Evolutionary conservation across 2,888 invertebrate species (phyloP).

Genomic region (Ptychoptera albimana): DNA sequence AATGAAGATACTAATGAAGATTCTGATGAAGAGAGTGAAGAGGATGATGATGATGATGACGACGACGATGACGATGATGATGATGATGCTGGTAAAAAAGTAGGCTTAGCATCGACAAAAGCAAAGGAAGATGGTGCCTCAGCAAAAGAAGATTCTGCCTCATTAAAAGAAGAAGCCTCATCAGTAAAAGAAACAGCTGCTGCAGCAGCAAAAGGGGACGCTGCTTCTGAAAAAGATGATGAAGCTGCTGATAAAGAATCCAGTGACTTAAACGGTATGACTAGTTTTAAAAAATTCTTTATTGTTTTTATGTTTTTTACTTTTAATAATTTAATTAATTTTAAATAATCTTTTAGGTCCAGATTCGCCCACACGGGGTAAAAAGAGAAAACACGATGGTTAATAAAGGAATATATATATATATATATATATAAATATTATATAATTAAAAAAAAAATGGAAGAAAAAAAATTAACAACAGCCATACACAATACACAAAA

Average conservation of each 20-base stretch:
- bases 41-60: constrained; percentile 22
- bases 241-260: constrained; percentile 24
- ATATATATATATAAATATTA: constrained; percentile 1
- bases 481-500: too few species aligned
- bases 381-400: constrained; percentile 55
- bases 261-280: background rate
- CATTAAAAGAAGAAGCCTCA: too few species aligned
- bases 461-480: constrained; percentile 1
- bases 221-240: constrained; percentile 22
- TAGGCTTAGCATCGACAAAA: constrained; percentile 15
- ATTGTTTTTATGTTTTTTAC: constrained; percentile 12
- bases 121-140: too few species aligned
- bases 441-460: constrained; percentile 1
- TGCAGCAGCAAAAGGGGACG: background rate
- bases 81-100: constrained; percentile 27
- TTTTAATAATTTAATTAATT: constrained; percentile 20
- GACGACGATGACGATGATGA: constrained; percentile 29
- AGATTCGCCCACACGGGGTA: constrained; percentile 41
- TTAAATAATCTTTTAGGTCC: too few species aligned
- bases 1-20: constrained; percentile 36
- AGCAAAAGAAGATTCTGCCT: too few species aligned
- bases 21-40: constrained; percentile 40
- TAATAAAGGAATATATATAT: constrained; percentile 13
- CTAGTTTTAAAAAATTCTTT: background rate
- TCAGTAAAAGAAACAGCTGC: background rate